Evolutionary conservation across 2,113 vertebrate genomes (phyloP), one percentile per base, ranked within the genome.

Genomic region (Heptranchias perlo): DNA sequence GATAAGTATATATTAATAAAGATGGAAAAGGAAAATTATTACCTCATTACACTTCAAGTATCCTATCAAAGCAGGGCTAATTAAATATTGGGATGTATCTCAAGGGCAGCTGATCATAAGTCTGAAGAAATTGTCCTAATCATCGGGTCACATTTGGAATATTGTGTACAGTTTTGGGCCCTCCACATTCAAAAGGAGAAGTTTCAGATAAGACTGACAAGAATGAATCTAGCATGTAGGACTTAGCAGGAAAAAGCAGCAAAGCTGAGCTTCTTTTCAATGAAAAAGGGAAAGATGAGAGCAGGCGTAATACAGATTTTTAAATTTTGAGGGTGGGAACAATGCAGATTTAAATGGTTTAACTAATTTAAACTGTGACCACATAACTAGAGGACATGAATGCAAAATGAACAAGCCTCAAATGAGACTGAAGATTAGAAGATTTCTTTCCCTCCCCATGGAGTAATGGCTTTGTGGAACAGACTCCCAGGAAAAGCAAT

Each of bases 341-440:
- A 61, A 61, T 35, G 58, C 89, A 62, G 89, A 93, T 93, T 93
- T 93, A 62, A 62, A 16, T 62, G 35, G 89, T 93, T 39, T 62
- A 93, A 28, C 58, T 62, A 92, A 62, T 92, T 62, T 92, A 61
- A 92, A 39, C 31, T 92, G 54, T 92, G 89, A 92, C 58, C 89
- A 93, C 89, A 93, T 62, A 62, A 93, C 89, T 93, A 58, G 89
- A 93, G 89, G 89, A 93, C 61, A 93, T 93, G 89, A 93, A 93
- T 62, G 44, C 89, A 93, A 93, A 93, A 58, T n/a, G 35, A 93
- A 62, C 49, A 39, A 93, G 58, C 58, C 58, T 93, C 89, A 93
- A 93, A 93, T 93, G 89, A 93, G 89, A 39, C 89, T 21, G 35
- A 39, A 62, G n/a, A 93, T 92, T 61, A 91, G 28, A 39, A 39